A percentile compares a stretch with the other conserved stretches of the same genome.
phyloP scores from a whole-genome alignment of 53 echinoderm and acorn worm species.

The Apostichopus leukothele region DNA sequence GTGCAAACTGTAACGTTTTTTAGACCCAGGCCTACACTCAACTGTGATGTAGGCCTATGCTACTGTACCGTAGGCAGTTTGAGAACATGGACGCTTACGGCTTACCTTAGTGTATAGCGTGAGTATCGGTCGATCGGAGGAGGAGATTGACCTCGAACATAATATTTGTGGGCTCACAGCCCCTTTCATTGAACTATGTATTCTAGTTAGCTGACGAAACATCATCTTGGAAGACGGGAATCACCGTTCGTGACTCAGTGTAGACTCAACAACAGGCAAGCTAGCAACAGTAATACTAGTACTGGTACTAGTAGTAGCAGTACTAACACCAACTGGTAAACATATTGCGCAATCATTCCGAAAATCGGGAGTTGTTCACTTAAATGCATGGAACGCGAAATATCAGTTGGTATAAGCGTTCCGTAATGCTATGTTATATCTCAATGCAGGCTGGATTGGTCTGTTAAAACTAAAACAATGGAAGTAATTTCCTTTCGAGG shows the following conservation, averaged over 20 bases:
- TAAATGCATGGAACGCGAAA: not conserved
- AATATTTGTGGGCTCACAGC: not conserved
- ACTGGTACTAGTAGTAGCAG: no score
- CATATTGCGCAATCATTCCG: not conserved
- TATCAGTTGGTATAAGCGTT: not conserved
- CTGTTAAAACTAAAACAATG: not conserved
- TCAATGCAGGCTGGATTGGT: not conserved
- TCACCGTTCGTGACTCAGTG: not conserved
- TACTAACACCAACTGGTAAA: not conserved
- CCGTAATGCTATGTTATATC: no score
- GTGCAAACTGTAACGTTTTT: no score
- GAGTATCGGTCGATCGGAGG: not conserved
- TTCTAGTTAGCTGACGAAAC: not conserved
- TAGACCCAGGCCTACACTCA: no score
- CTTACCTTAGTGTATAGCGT: not conserved
- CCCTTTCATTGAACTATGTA: not conserved
- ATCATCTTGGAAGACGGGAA: not conserved
- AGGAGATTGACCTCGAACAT: not conserved
- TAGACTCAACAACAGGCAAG: no score
- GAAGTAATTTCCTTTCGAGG: not conserved
- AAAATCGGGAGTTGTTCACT: not conserved
- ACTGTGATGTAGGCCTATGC: no score
- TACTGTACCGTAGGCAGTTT: no score
- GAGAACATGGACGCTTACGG: no score
- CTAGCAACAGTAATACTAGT: no score